Conservation (phyloP, 2,113 vertebrate species). For the Austrofundulus limnaeus region DNA sequence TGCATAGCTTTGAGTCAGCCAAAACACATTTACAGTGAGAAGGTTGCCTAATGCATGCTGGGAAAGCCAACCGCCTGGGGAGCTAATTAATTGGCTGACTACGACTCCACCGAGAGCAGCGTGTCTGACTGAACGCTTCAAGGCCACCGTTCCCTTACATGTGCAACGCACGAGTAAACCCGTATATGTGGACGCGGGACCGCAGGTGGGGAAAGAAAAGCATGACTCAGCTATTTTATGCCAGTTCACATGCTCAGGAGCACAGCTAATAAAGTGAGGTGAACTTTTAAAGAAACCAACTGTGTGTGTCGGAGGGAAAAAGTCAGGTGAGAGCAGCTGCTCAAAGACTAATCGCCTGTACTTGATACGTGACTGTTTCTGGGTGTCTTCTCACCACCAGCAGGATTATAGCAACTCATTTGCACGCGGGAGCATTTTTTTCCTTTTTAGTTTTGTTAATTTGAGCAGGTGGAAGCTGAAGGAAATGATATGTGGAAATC, state of each 20-base stretch:
- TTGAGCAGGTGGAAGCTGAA: constrained; percentile 16
- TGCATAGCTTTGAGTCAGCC: constrained; percentile 46
- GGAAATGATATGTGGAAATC: neutral
- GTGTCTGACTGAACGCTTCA: constrained; percentile 46
- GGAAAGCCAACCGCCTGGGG: constrained; percentile 59
- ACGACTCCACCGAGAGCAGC: constrained; percentile 52
- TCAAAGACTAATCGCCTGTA: constrained; percentile 7
- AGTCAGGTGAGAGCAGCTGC: constrained; percentile 29
- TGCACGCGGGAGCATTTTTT: constrained; percentile 7
- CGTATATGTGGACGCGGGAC: constrained; percentile 7
- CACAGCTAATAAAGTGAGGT: constrained; percentile 4
- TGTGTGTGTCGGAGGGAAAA: constrained; percentile 4
- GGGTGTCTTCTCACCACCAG: constrained; percentile 17
- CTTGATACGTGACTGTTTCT: constrained; percentile 18
- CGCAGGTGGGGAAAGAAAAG: constrained; percentile 51
- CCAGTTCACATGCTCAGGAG: constrained; percentile 19
- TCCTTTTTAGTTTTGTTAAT: constrained; percentile 16
- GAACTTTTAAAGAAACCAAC: constrained; percentile 7
- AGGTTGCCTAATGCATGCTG: constrained; percentile 65
- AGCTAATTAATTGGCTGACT: constrained; percentile 68
- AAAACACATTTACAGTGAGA: constrained; percentile 55
- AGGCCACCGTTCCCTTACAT: constrained; percentile 27
- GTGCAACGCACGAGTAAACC: constrained; percentile 30
- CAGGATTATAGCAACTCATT: constrained; percentile 22
- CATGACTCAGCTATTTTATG: constrained; percentile 33